Percentiles rank a stretch among this genome's conserved stretches.
These are phyloP conservation scores for Mirza zaza DNA, from an alignment of 2,113 vertebrate species.

Conservation along the genomic window DNA sequence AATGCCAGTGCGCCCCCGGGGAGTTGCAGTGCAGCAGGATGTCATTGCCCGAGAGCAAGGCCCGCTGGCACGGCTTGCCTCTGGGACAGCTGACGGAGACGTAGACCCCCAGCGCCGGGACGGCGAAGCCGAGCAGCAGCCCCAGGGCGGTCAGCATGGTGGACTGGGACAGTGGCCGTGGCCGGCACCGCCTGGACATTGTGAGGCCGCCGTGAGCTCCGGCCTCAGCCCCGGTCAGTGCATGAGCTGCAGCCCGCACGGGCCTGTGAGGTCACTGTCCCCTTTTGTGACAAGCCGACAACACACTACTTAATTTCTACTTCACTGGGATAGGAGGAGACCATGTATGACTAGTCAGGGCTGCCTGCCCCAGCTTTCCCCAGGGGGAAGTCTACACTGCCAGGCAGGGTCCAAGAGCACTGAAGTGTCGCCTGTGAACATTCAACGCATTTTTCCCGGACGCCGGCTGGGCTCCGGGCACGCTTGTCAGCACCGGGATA, in stretches of 20 bases:
- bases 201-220: conserved; percentile 51
- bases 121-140: conserved; percentile 30
- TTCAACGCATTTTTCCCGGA: neutral
- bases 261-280: neutral
- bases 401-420: neutral
- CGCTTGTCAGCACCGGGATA: neutral
- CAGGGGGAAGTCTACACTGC: neutral
- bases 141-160: conserved; percentile 34
- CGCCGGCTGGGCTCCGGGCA: neutral
- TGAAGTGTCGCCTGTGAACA: neutral
- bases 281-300: neutral
- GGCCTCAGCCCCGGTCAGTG: neutral
- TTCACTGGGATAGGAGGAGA: neutral
- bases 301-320: neutral
- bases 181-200: neutral
- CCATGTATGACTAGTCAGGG: neutral
- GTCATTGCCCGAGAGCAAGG: conserved; percentile 45
- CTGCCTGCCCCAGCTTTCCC: neutral
- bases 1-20: neutral
- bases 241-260: neutral
- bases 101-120: rapidly evolving
- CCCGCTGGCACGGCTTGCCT: neutral
- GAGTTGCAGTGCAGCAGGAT: conserved; percentile 14
- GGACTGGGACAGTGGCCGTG: neutral
- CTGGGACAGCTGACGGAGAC: conserved; percentile 30